phyloP scores from a whole-genome alignment of 2,797 vertebrate genomes.

The Pterois miles region DNA sequence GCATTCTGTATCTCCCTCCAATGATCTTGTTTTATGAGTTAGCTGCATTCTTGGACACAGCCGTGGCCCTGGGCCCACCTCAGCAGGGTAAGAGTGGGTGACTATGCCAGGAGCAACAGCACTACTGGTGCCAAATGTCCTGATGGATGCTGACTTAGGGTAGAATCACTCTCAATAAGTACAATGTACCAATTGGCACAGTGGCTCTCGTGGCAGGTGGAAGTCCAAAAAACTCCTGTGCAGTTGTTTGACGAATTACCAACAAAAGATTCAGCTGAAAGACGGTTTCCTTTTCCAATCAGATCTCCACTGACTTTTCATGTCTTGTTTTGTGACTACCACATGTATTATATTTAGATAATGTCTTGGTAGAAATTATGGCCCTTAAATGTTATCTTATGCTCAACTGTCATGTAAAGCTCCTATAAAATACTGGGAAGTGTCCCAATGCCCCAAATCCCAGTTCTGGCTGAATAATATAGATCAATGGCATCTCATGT shows the following conservation, averaged over 20 bases:
- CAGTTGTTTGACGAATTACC: conserved; percentile 21
- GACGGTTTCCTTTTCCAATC: conserved; percentile 1
- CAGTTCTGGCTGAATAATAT: conserved; percentile 57
- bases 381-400: conserved; percentile 1
- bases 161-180: conserved; percentile 80
- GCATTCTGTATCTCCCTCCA: conserved; percentile 8
- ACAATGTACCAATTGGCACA: conserved; percentile 68
- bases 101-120: conserved; percentile 61
- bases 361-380: conserved; percentile 17
- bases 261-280: conserved; percentile 10
- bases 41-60: conserved; percentile 49
- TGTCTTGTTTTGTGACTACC: neutral
- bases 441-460: conserved; percentile 42
- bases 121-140: conserved; percentile 67
- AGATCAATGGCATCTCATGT: conserved; percentile 53
- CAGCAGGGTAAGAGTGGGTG: conserved; percentile 46
- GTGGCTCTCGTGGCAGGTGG: conserved; percentile 24
- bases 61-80: conserved; percentile 59
- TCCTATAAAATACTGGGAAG: conserved; percentile 29
- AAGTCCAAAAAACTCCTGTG: conserved; percentile 36
- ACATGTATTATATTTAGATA: neutral
- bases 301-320: conserved; percentile 22
- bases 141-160: conserved; percentile 80
- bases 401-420: conserved; percentile 22
- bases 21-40: conserved; percentile 53